Evolutionary conservation across 2,888 invertebrate species (phyloP), one percentile per base, ranked within the genome.

Genomic region (Cordilura impudica): DNA sequence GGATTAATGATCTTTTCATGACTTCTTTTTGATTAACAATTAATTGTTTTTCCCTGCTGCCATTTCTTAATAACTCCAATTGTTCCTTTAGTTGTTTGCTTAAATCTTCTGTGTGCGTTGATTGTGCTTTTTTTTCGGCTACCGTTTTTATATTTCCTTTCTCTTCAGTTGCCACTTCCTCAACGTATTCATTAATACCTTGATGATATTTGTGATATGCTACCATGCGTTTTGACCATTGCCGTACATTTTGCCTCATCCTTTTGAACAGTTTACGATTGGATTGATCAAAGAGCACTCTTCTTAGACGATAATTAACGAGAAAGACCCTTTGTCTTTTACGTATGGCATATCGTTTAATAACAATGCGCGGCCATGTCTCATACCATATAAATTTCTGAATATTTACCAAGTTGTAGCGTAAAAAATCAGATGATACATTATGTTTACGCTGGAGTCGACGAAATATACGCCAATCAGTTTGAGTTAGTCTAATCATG

Each of bases 1-100:
- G 73, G 6, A 8, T 61, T 18, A n/a, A 7, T 16, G 21, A 21
- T 8, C 47, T 7, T 31, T 10, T 16, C 45, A 31, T 2, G 18
- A 16, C 18, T 47, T 5, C 23, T 45, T 61, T 18, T 7, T 14
- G 2, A 47, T 84, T 84, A 65, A 85, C 84, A 5, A 88, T 86
- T 2, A 88, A 65, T 0, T 85, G 84, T 2, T 85, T 67, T 0
- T 78, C 84, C 0, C 88, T 84, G 45, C 88, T 88, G 8, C 85
- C 82, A 51, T 76, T 86, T 72, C 87, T 87, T 0, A 89, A 73
- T 31, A 90, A 67, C 73, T 88, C 86, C 56, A 89, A 82, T 61
- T 90, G 89, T 47, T 89, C 83, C 67, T 89, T 89, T 73, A 89
- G 75, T 69, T 88, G 85, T 70, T 86, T 86, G 61, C 86, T 85